Base-by-base conservation (phyloP, 2,888 invertebrate species). In the Colletes collaris region DNA sequence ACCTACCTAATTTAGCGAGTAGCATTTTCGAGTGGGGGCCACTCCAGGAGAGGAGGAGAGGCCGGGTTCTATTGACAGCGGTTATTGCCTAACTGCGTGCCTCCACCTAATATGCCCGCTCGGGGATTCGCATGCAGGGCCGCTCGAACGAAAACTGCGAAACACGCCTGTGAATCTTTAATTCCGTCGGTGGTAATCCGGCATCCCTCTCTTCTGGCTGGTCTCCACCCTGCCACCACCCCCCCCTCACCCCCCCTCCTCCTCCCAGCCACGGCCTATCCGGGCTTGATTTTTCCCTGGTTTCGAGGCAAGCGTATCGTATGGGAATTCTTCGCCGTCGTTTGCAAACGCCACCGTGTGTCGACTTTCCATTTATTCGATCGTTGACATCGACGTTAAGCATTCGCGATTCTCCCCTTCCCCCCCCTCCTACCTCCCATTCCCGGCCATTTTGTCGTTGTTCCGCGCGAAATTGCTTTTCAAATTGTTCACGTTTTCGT, bases 1-100 rank as follows among this genome's bases (percentile, higher is more conserved):
- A 93, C 93, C 93, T 92, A 93, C 93, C 93, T 93, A 93, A 93
- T 93, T 93, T 93, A 92, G 93, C 92, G 92, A 93, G 93, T 92
- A 92, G 93, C 92, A 90, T 92, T 92, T 92, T 93, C 92, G 91
- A 93, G 92, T 93, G 92, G 92, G 90, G 90, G 87, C 91, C 90
- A 91, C 92, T 92, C 91, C 89, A 89, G 87, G 87, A 88, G 76
- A 79, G 74, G 78, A 63, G 71, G 78, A 79, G 91, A 87, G 87
- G 89, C 88, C 87, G 90, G 90, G 90, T 90, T 92, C 92, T 93
- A 93, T 93, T 93, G 92, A 92, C 93, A 92, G 93, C 92, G 92
- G 93, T 93, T 93, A 93, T 93, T 93, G 93, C 93, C 93, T 93
- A 93, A 93, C 93, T 93, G 93, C 92, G 92, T 92, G 91, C 91